phyloP scores from a whole-genome alignment of 2,113 vertebrate genomes.

The human region GRCh38 chr11:7320001-7320500 shows the following conservation, averaged over 20 bases:
- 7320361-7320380: not conserved
- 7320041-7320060: not conserved
- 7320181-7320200: not conserved
- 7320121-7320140: not conserved
- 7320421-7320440: not conserved
- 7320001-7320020: not conserved
- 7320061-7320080: not conserved
- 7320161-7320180: not conserved
- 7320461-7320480: not conserved
- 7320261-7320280: not conserved
- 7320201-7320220: not conserved
- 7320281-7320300: not conserved
- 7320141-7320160: not conserved
- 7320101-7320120: not conserved
- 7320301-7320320: not conserved
- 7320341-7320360: not conserved
- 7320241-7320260: not conserved
- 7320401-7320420: not conserved
- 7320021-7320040: constrained; percentile 11
- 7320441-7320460: not conserved
- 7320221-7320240: not conserved
- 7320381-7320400: not conserved
- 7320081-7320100: not conserved
- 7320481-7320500: not conserved
- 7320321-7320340: not conserved